phyloP scores from a whole-genome alignment of 1,140 invertebrate species.

The Himalopsyche phryganea region DNA sequence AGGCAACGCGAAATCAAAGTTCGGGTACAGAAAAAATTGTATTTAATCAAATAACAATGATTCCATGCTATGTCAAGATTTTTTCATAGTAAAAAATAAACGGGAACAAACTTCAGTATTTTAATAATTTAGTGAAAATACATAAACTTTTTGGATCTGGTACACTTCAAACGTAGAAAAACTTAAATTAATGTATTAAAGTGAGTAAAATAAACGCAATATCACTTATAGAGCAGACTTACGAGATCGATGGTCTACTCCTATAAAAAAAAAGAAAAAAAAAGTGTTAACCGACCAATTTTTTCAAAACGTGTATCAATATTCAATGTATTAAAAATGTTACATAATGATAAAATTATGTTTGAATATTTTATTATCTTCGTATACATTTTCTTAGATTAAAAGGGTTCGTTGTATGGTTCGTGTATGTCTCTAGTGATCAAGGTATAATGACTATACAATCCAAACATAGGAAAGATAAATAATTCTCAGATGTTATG shows the following conservation, averaged over 20 bases:
- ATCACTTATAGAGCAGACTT: conserved; percentile 41
- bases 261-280: conserved; percentile 52
- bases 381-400: too few species aligned
- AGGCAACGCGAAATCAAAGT: conserved; percentile 3
- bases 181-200: conserved; percentile 32
- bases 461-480: too few species aligned
- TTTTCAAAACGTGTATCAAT: neutral
- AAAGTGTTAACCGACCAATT: conserved; percentile 30
- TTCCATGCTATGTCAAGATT: conserved; percentile 22
- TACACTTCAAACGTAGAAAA: conserved; percentile 28
- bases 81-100: conserved; percentile 10
- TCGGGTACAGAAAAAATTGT: too few species aligned
- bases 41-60: conserved; percentile 25
- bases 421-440: too few species aligned
- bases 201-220: conserved; percentile 30
- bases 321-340: too few species aligned
- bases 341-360: too few species aligned
- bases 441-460: too few species aligned
- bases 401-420: too few species aligned
- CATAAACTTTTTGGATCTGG: conserved; percentile 20
- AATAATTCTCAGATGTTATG: too few species aligned
- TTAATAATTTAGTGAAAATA: conserved; percentile 22
- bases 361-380: too few species aligned
- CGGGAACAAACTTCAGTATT: conserved; percentile 13
- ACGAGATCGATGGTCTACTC: conserved; percentile 56